A percentile compares a stretch with the other conserved stretches of the same genome.
Conservation (phyloP, 2,113 vertebrate species). For the Clarias magur region DNA sequence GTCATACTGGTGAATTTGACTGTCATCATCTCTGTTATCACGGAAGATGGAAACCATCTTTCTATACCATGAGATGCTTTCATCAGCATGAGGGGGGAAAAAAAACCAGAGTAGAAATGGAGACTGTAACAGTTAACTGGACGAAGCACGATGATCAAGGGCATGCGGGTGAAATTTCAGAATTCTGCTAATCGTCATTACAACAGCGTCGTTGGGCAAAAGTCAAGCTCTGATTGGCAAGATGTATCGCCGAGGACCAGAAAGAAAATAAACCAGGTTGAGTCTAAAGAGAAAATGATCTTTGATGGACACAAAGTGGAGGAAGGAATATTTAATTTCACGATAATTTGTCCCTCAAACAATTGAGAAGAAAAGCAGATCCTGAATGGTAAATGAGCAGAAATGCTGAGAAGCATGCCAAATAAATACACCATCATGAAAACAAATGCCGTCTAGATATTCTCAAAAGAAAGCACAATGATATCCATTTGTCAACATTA, state of each 20-base stretch:
- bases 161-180: slow-evolving; percentile 65
- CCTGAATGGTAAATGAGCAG: not conserved
- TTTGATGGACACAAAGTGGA: slow-evolving; percentile 32
- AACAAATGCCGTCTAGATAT: slow-evolving; percentile 63
- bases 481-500: slow-evolving; percentile 87
- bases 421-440: not conserved
- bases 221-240: slow-evolving; percentile 61
- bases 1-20: slow-evolving; percentile 71
- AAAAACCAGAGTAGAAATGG: slow-evolving; percentile 60
- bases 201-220: slow-evolving; percentile 5
- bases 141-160: slow-evolving; percentile 67
- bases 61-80: slow-evolving; percentile 69
- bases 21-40: slow-evolving; percentile 71
- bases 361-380: slow-evolving; percentile 26
- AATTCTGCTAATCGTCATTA: slow-evolving; percentile 70
- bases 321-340: slow-evolving; percentile 1
- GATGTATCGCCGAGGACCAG: slow-evolving; percentile 31
- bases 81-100: slow-evolving; percentile 47
- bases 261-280: slow-evolving; percentile 68
- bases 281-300: slow-evolving; percentile 62
- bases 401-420: not conserved
- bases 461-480: slow-evolving; percentile 81
- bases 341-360: not conserved
- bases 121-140: slow-evolving; percentile 60
- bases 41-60: slow-evolving; percentile 56